phyloP scores from a whole-genome alignment of 2,113 vertebrate species.

The Triplophysa rosa region DNA sequence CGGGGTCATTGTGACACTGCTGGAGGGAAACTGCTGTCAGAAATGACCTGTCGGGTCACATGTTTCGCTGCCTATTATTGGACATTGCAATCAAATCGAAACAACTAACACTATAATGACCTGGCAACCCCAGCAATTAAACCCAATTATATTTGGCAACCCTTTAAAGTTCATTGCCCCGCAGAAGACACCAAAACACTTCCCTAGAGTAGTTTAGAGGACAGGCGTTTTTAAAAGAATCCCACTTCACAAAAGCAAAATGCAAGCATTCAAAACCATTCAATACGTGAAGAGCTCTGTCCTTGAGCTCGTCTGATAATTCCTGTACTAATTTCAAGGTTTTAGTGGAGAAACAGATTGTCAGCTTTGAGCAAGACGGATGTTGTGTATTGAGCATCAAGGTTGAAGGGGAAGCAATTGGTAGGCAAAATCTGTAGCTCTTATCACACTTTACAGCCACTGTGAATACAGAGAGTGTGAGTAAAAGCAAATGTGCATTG shows the following conservation, averaged over 20 bases:
- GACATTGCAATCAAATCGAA: no score
- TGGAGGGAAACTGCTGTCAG: no score
- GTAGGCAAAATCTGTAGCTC: conserved; percentile 8
- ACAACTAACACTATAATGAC: no score
- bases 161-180: no score
- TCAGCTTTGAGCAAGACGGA: neutral
- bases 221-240: neutral
- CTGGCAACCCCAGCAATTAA: no score
- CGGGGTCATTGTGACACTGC: no score
- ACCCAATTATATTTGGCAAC: no score
- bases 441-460: conserved; percentile 3
- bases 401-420: conserved; percentile 8
- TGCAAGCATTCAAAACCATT: neutral
- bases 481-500: conserved; percentile 33
- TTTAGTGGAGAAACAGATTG: conserved; percentile 9
- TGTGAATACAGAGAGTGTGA: conserved; percentile 2
- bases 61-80: no score
- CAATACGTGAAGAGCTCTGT: neutral
- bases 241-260: neutral
- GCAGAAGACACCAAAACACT: neutral
- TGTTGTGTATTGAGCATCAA: neutral
- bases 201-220: neutral
- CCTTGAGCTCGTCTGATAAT: conserved; percentile 22
- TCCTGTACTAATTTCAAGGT: conserved; percentile 31
- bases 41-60: no score